A percentile compares a stretch with the other conserved stretches of the same genome.
Evolutionary conservation across 2,888 invertebrate species (phyloP).

Genomic region (Theristus sp.): DNA sequence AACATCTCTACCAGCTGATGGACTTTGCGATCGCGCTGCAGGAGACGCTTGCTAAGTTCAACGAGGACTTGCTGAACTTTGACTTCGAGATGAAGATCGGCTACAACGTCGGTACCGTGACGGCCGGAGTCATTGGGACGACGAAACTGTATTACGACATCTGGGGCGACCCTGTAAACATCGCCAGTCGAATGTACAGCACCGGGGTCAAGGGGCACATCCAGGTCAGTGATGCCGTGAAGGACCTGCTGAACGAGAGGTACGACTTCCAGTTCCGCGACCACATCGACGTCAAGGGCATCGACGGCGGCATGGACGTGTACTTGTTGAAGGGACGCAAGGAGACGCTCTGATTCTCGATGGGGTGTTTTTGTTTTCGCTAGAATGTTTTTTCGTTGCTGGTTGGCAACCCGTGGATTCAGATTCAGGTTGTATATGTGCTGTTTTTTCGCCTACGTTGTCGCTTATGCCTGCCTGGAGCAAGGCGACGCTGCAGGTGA

Average conservation of each 20-base stretch:
- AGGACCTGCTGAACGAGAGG: slow-evolving; percentile 41
- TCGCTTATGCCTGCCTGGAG: no score
- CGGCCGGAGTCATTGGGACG: slow-evolving; percentile 84
- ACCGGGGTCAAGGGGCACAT: slow-evolving; percentile 71
- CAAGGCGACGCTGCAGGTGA: no score
- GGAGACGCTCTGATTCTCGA: no score
- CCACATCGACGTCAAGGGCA: slow-evolving; percentile 84
- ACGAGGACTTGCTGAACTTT: slow-evolving; percentile 70
- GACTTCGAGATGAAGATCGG: slow-evolving; percentile 50
- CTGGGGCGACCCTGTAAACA: slow-evolving; percentile 96
- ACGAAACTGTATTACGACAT: slow-evolving; percentile 89
- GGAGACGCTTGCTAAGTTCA: slow-evolving; percentile 63
- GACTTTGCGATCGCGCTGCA: slow-evolving; percentile 84
- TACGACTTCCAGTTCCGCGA: slow-evolving; percentile 82
- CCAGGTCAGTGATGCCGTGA: slow-evolving; percentile 29
- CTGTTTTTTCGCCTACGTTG: no score
- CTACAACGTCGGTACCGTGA: slow-evolving; percentile 81
- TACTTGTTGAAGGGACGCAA: slow-evolving; percentile 21
- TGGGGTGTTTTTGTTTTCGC: no score
- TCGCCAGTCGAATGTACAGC: slow-evolving; percentile 88
- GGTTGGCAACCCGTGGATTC: no score
- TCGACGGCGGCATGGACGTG: slow-evolving; percentile 29
- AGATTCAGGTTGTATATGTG: no score
- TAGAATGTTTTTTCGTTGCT: no score
- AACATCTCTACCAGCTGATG: slow-evolving; percentile 51